Evolutionary conservation across 1,140 invertebrate genomes (phyloP), one percentile per base, ranked within the genome.

Genomic region (Ceratosolen fusciceps): DNA sequence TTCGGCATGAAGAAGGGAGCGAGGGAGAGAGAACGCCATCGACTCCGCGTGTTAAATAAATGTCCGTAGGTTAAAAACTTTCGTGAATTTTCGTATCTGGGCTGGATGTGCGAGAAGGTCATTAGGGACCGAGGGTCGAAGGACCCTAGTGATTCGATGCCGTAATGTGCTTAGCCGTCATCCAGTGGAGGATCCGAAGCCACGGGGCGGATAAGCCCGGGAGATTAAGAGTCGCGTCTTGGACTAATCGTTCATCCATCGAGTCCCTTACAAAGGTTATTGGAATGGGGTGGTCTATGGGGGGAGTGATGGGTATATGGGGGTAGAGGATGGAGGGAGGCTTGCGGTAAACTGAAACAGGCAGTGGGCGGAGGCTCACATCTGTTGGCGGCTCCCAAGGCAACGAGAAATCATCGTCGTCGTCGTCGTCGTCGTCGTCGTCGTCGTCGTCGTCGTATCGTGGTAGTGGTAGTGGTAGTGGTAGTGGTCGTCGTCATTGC

Each of bases 161-260:
- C 31, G 31, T 65, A 65, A 65, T 65, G 31, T 34, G 60, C 60
- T 65, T 65, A 65, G 31, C 16, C 16, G 16, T 65, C 19, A 37
- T 19, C 60, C 34, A 37, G 31, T 34, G 1, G 2, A 0, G 0
- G 16, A 37, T n/a, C 37, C 3, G n/a, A 26, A 47, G 21, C 67
- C 12, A 49, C 37, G 29, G 39, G 37, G 1, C 67, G 39, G 43
- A 70, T 43, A 70, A 70, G 67, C 67, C 39, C 1, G 1, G 34
- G 67, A 65, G 31, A 65, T 65, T 65, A 65, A 65, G 60, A 34
- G 19, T 65, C 60, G 60, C 34, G 19, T 65, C 60, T 37, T 65
- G 31, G n/a, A 31, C 60, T 65, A 65, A 65, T 65, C 60, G 60
- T 37, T 37, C 60, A 65, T 65, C 60, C 37, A 65, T 37, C 60